A percentile compares a stretch with the other conserved stretches of the same genome.
Conservation (phyloP, 2,113 vertebrate genomes). For the Callipepla squamata region DNA sequence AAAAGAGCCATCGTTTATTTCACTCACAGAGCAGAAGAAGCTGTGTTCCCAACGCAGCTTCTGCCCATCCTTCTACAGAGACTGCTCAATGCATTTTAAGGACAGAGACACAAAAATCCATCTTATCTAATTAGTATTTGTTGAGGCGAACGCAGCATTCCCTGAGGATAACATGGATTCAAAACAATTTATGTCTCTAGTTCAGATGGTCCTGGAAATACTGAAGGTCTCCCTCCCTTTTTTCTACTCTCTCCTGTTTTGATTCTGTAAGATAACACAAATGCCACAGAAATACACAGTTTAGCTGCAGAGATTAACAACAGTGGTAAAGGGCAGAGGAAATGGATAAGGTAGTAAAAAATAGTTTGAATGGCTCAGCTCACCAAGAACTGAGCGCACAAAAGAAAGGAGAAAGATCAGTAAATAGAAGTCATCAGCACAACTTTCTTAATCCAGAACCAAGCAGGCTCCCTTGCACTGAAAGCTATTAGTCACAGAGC, state of each 20-base stretch:
- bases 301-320: constrained; percentile 5
- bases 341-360: neutral
- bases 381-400: neutral
- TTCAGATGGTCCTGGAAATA: neutral
- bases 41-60: neutral
- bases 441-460: neutral
- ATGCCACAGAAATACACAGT: neutral
- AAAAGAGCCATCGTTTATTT: constrained; percentile 34
- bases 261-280: neutral
- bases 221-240: neutral
- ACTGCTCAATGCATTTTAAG: constrained; percentile 2
- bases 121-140: constrained; percentile 29
- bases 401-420: neutral
- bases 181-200: neutral
- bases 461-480: neutral
- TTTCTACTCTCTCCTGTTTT: neutral
- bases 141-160: neutral
- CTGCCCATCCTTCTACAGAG: neutral
- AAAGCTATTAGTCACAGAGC: neutral
- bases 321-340: neutral
- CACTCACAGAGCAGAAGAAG: neutral
- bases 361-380: neutral
- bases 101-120: neutral
- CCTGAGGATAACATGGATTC: neutral
- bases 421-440: neutral